Conservation (phyloP, 2,888 invertebrate genomes). For the Formica aserva region DNA sequence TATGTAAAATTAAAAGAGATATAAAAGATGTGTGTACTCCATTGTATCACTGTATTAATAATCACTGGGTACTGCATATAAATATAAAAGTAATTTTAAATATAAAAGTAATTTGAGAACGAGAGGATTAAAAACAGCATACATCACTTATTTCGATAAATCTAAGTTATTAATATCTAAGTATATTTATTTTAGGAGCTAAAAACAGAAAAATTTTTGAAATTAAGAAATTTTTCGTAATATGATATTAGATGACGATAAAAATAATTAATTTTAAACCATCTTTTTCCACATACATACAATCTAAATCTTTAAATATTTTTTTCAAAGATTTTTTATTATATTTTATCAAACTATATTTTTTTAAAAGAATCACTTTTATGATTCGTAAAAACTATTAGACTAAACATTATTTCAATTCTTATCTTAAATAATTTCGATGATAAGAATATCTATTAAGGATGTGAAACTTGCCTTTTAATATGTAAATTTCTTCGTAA, state of each 20-base stretch:
- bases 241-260: not conserved
- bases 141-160: not conserved
- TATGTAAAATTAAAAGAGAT: constrained; percentile 46
- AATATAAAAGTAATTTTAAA: constrained; percentile 14
- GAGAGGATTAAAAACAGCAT: constrained; percentile 33
- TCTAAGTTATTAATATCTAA: not conserved
- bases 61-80: constrained; percentile 2
- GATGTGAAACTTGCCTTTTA: constrained; percentile 20
- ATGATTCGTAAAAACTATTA: not conserved
- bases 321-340: not conserved
- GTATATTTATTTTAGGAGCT: not conserved
- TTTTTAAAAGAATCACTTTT: not conserved
- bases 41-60: constrained; percentile 34
- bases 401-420: not conserved
- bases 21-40: constrained; percentile 14
- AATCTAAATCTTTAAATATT: not conserved
- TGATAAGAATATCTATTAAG: not conserved
- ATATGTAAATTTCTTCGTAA: not conserved
- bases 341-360: not conserved
- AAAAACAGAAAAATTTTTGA: not conserved
- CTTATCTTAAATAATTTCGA: not conserved
- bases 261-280: not conserved
- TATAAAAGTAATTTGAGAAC: constrained; percentile 16
- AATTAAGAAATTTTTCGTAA: not conserved
- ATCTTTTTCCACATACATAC: not conserved